These are phyloP conservation scores for Drosophila mulleri DNA, from an alignment of 2,888 invertebrate species.

Conservation along the genomic window DNA sequence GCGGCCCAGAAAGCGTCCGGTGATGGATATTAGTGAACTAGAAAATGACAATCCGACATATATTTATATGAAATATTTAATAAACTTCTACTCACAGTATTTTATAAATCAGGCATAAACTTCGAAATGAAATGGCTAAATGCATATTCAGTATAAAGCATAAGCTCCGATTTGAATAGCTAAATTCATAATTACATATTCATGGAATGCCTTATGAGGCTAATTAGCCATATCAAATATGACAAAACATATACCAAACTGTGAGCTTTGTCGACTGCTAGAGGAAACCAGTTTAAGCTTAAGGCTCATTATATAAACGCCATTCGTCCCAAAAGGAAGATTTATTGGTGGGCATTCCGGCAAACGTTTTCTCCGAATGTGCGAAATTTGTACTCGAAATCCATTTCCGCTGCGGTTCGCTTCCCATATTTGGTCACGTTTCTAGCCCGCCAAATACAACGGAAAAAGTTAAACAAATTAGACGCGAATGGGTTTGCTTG, in stretches of 20 bases:
- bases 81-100: neutral
- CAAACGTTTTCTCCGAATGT: constrained; percentile 39
- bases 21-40: too few relatives aligned
- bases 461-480: constrained; percentile 11
- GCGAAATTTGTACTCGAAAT: constrained; percentile 16
- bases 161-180: neutral
- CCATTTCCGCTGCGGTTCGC: constrained; percentile 41
- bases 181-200: neutral
- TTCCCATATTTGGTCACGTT: constrained; percentile 75
- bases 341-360: neutral
- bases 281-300: constrained; percentile 14
- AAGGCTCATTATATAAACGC: neutral
- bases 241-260: neutral
- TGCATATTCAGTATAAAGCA: neutral
- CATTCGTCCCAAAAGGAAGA: neutral
- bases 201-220: constrained; percentile 6
- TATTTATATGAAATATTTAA: neutral
- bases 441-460: constrained; percentile 30
- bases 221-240: constrained; percentile 3
- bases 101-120: neutral
- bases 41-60: too few relatives aligned
- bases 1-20: too few relatives aligned
- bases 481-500: constrained; percentile 17
- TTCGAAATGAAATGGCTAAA: neutral
- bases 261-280: neutral